These are phyloP conservation scores for Ethmia dodecea DNA, from an alignment of 2,888 invertebrate species.

Conservation along the genomic window DNA sequence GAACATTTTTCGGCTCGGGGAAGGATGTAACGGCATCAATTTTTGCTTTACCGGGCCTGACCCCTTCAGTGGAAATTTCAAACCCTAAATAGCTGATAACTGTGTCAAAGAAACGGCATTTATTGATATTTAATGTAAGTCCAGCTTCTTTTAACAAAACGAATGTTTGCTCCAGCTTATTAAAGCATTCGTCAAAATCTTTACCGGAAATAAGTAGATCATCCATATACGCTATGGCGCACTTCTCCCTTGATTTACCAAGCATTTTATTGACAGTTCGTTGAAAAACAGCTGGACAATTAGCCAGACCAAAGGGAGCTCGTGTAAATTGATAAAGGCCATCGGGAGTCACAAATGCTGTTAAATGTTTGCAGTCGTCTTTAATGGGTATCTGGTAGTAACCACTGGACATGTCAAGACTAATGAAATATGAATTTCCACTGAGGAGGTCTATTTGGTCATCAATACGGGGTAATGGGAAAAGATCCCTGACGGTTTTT, in stretches of 20 bases:
- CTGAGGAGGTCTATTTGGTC: slow-evolving; percentile 11
- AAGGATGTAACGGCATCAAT: too few relatives aligned
- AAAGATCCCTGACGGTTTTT: slow-evolving; percentile 12
- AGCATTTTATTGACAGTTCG: slow-evolving; percentile 18
- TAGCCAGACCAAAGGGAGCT: slow-evolving; percentile 12
- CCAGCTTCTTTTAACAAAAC: too few relatives aligned
- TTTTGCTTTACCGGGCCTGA: too few relatives aligned
- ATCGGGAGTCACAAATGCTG: slow-evolving; percentile 17
- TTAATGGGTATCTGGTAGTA: too few relatives aligned
- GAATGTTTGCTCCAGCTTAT: too few relatives aligned
- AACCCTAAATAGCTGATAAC: too few relatives aligned
- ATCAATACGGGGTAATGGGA: too few relatives aligned
- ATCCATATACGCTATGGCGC: slow-evolving; percentile 23
- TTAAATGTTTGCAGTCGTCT: slow-evolving; percentile 11
- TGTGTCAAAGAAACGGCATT: too few relatives aligned
- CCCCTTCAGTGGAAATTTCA: too few relatives aligned
- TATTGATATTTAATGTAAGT: too few relatives aligned
- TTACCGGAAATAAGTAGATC: slow-evolving; percentile 23
- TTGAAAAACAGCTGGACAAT: slow-evolving; percentile 13
- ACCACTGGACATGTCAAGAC: slow-evolving; percentile 14
- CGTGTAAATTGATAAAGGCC: slow-evolving; percentile 8
- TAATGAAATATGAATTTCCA: slow-evolving; percentile 12
- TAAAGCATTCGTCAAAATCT: too few relatives aligned
- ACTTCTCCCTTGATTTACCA: slow-evolving; percentile 6
- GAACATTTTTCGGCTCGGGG: too few relatives aligned